Evolutionary conservation across 2,113 vertebrate species (phyloP).

Genomic region (Sinocyclocheilus anophthalmus): DNA sequence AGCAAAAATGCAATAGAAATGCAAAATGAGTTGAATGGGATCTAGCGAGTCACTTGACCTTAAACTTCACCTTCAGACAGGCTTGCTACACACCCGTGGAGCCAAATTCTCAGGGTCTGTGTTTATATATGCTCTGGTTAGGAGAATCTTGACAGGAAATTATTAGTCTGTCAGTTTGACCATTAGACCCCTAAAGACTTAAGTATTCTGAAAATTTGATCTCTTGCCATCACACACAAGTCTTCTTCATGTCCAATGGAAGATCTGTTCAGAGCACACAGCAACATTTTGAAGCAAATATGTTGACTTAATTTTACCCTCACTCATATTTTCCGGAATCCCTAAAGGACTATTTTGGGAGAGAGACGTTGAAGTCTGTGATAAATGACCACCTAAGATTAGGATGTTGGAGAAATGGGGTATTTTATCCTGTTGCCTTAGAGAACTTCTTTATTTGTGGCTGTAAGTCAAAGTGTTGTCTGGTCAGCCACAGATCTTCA

Average conservation of each 20-base stretch:
- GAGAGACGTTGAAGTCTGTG: not conserved
- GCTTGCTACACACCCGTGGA: not conserved
- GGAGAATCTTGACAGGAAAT: conserved; percentile 32
- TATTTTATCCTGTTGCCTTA: conserved; percentile 7
- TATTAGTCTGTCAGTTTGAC: not conserved
- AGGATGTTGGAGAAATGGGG: not conserved
- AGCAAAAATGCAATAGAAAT: too few species aligned
- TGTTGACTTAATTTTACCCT: not conserved
- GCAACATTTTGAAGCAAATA: too few species aligned
- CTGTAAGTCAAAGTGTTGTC: conserved; percentile 23
- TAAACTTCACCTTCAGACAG: conserved; percentile 1
- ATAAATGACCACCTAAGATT: conserved; percentile 21
- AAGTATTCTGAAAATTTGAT: not conserved
- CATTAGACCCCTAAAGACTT: conserved; percentile 32
- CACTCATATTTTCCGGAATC: conserved; percentile 11
- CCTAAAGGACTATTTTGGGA: conserved; percentile 17
- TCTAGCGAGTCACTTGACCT: conserved; percentile 16
- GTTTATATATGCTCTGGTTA: conserved; percentile 11
- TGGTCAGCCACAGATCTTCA: conserved; percentile 17
- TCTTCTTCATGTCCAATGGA: not conserved
- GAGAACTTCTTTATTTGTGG: not conserved
- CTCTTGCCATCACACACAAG: conserved; percentile 14
- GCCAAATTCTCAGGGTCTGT: not conserved
- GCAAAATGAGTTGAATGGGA: too few species aligned
- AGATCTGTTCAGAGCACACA: not conserved